Base-by-base conservation (phyloP, 2,888 invertebrate genomes). In the Pachymerium ferrugineum region DNA sequence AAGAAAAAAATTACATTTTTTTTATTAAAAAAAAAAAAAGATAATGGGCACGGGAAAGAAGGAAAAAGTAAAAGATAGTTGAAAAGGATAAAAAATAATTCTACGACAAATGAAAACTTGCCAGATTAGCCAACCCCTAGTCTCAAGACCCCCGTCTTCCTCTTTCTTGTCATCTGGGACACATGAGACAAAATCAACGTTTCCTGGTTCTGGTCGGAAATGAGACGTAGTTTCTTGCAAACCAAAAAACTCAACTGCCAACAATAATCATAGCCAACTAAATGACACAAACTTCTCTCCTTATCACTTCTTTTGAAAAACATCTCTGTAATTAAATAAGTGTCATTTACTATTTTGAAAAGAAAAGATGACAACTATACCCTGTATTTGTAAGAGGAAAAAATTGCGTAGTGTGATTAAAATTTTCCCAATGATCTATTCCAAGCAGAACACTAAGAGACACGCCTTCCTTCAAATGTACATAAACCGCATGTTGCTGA, bases 161-260 rank as follows among this genome's bases (percentile, higher is more conserved):
- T n/a, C 25, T 54, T 54, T 25, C 54, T 54, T 25, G 54, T 25
- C 54, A 54, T 25, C 25, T 22, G 54, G 54, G 54, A 54, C 54
- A 54, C 14, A 54, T 54, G 54, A 54, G 54, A 54, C 54, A 54
- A 54, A 54, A 54, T 54, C 54, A 54, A 54, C 54, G 54, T 54
- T 54, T 54, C 54, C 54, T 54, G 54, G 28, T 8, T 54, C 25
- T 25, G 54, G 54, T 54, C 54, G 54, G 54, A 54, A 54, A 54
- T 54, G 54, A 54, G 54, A 54, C 54, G 54, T 54, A 54, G 54
- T 54, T 54, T 54, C 54, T 54, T 54, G 54, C 54, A 54, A 54
- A 54, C 54, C 54, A 54, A 54, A 54, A 54, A 22, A 25, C 28
- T 54, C 54, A 54, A 54, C 54, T 54, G 54, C 54, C 54, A 54